Evolutionary conservation across 2,113 vertebrate genomes (phyloP).

Genomic region (Clarias magur): DNA sequence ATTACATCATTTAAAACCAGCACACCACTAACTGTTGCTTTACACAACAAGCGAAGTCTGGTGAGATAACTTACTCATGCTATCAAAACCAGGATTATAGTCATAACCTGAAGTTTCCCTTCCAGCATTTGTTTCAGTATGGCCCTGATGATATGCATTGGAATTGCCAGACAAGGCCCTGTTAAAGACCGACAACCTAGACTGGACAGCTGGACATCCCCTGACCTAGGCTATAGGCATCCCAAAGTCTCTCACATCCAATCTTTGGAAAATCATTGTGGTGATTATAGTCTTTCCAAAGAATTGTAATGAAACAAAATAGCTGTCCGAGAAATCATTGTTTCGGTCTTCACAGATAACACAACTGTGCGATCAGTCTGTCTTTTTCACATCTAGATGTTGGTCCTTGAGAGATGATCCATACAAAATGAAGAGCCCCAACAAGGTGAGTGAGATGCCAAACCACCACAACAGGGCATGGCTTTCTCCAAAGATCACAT

Average conservation of each 20-base stretch:
- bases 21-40: background rate
- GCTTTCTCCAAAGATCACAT: conserved; percentile 82
- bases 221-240: background rate
- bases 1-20: background rate
- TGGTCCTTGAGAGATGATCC: conserved; percentile 54
- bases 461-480: conserved; percentile 85
- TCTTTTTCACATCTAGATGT: conserved; percentile 64
- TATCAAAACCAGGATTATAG: background rate
- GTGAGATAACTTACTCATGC: background rate
- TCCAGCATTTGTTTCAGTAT: background rate
- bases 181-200: background rate
- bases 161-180: background rate
- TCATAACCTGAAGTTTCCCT: background rate
- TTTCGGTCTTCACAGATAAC: background rate
- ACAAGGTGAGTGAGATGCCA: conserved; percentile 81
- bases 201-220: background rate
- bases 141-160: background rate
- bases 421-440: conserved; percentile 82
- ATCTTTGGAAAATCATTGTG: background rate
- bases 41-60: background rate
- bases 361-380: conserved; percentile 37
- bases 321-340: background rate
- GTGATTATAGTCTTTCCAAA: background rate
- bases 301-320: background rate
- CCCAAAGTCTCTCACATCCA: background rate